Evolutionary conservation across 2,113 vertebrate genomes (phyloP).

Genomic region (Ovibos moschatus): DNA sequence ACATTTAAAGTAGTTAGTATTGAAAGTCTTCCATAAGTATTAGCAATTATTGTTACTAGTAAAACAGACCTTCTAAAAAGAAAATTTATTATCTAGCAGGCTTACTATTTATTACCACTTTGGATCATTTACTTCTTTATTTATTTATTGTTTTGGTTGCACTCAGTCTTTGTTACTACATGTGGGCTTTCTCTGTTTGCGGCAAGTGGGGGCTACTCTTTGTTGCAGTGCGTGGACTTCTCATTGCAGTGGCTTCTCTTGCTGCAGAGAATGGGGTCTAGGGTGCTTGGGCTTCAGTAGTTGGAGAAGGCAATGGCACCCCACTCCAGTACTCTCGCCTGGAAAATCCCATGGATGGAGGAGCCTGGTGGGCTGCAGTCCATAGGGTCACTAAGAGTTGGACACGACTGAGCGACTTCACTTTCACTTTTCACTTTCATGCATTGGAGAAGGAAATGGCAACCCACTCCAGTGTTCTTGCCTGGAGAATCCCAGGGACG

Average conservation of each 20-base stretch:
- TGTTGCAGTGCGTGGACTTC: neutral
- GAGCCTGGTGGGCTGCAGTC: no score
- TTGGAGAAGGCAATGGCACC: no score
- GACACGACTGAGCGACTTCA: no score
- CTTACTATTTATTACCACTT: neutral
- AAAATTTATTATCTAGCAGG: neutral
- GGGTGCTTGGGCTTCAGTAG: neutral
- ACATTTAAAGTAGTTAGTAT: neutral
- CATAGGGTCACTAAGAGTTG: no score
- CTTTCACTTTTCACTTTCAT: no score
- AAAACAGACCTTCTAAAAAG: neutral
- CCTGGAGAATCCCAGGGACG: no score
- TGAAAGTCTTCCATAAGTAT: neutral
- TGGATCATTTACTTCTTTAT: neutral
- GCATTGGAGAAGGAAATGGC: no score
- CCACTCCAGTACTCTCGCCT: no score
- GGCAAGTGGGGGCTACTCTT: neutral
- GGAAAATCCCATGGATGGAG: no score
- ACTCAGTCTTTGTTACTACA: neutral
- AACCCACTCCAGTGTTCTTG: no score
- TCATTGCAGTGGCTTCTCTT: neutral
- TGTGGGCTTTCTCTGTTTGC: neutral
- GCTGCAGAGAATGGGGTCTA: neutral
- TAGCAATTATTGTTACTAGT: neutral
- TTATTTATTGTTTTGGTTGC: neutral